These are phyloP conservation scores for Bryconaethiops microstoma DNA, from an alignment of 2,797 vertebrate genomes.

Conservation along the genomic window DNA sequence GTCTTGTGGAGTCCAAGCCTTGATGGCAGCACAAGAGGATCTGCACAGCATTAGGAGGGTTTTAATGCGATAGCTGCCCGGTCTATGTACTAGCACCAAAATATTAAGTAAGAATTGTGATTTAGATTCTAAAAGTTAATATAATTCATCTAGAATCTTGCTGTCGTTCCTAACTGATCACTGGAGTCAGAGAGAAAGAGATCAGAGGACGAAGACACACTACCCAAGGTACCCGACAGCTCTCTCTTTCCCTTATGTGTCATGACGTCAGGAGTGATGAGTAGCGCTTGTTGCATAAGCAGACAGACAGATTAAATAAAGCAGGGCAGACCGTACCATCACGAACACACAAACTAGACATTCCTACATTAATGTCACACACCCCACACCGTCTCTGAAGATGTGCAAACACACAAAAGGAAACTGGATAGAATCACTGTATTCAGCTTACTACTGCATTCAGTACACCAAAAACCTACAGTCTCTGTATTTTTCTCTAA, in stretches of 20 bases:
- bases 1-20: no score
- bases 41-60: no score
- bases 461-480: not conserved
- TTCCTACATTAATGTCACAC: not conserved
- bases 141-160: no score
- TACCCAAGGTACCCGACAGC: not conserved
- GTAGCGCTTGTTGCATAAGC: conserved; percentile 17
- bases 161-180: no score
- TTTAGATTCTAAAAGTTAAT: no score
- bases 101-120: no score
- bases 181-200: no score
- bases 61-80: no score
- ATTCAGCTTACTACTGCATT: no score
- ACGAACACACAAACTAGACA: not conserved
- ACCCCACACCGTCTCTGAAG: not conserved
- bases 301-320: conserved; percentile 32
- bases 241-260: not conserved
- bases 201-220: not conserved
- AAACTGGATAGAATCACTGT: not conserved
- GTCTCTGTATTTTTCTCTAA: no score
- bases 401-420: not conserved
- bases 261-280: conserved; percentile 15
- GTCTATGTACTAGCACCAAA: no score
- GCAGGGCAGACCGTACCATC: conserved; percentile 9
- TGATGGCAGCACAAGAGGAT: no score